Evolutionary conservation across 2,888 invertebrate genomes (phyloP), one percentile per base, ranked within the genome.

Genomic region (Pecten maximus): DNA sequence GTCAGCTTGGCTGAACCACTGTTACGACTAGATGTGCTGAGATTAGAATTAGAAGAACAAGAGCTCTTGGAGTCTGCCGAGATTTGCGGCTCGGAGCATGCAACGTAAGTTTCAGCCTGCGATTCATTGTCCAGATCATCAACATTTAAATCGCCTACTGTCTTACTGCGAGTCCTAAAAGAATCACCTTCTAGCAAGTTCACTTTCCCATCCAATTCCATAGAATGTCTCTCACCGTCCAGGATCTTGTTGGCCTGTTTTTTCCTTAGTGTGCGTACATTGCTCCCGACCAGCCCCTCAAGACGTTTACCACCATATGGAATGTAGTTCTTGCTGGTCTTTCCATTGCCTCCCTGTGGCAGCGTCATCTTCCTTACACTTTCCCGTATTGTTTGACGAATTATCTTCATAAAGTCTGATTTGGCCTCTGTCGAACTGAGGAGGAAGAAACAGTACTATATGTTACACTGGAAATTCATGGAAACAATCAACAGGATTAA

Each of bases 351-450:
- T 86, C 89, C 91, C 40, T 93, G 88, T 40, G 99, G 99, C 97
- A 99, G 98, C 96, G 98, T 98, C 99, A 99, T 99, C 97, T 99
- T 99, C 95, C 99, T 98, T 87, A 99, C 99, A 92, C 99, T 99
- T 97, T 99, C 99, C 93, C 99, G 98, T 95, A 99, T 99, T 94
- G 99, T 99, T 97, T 99, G 99, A 90, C 99, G 98, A 95, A 99
- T 99, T 91, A 99, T 99, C 97, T 99, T 99, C 96, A 99, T 97
- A 97, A 99, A 99, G 94, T 99, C 99, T 97, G 99, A 99, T 94
- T 99, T 98, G 97, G 99, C 99, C 97, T 99, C 99, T 91, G 98
- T 98, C 90, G 99, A 99, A 97, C 99, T 99, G 96, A 40, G 95
- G 95, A 92, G 23, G 48, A 88, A 40, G 89, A 28, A 74, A 74